Base-by-base conservation (phyloP, 53 echinoderm and acorn worm genomes). In the Paelopatides confundens region DNA sequence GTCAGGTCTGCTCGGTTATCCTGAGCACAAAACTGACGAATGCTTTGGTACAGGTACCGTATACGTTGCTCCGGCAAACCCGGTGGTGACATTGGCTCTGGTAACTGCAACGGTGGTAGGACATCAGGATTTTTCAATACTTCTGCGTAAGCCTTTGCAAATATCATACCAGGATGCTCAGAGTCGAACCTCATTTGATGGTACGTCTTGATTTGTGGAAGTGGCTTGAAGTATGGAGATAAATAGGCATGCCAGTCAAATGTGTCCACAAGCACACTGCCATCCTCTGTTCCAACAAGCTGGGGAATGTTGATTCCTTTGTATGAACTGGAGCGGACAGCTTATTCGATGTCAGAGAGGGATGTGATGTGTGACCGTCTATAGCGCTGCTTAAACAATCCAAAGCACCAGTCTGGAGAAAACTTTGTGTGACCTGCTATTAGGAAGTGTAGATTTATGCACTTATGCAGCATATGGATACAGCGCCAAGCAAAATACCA, bases 401-500 rank as follows among this genome's bases (percentile, higher is more conserved):
- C 81, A 35, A 81, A 81, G 52, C 81, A 50, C 51, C 51, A 54
- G 58, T 81, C 81, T 4, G 81, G 81, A 12, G 81, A 47, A 27
- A 81, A 81, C 58, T 81, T 81, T 5, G 77, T 35, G 81, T 81
- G 81, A 27, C 81, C 81, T 17, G 81, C 81, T 12, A 81, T 50
- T 14, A 81, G 81, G 81, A 81, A 81, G 51, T 81, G 14, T 51
- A 81, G 15, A 10, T 30, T 18, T 18, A 81, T 51, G 17, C 30
- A 21, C 52, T 77, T 48, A 10, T 77, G 77, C 18, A 77, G 77
- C 30, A 39, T 51, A 15, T 81, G 81, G 13, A 81, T 28, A 14
- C 27, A 11, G 2, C 89, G 34, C 89, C 89, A 89, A 11, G 31
- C 23, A 8, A 83, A 51, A 46, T 89, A 89, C 87, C 77, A 77